Evolutionary conservation across 2,113 vertebrate genomes (phyloP).

Genomic region (Megaceryle torquata): DNA sequence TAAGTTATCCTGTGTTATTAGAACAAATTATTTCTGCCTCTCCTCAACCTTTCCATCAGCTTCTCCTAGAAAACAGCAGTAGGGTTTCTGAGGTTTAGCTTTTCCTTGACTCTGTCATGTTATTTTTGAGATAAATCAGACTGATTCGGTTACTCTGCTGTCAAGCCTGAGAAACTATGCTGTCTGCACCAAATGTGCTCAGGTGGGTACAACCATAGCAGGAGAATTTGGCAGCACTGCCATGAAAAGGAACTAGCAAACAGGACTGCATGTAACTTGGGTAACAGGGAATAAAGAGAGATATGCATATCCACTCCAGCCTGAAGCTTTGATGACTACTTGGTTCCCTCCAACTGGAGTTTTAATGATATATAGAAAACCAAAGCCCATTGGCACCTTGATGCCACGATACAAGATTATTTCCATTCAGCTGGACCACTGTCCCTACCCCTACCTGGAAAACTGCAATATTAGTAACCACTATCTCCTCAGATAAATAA

Average conservation of each 20-base stretch:
- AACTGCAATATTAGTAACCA: neutral
- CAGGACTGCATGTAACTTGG: neutral
- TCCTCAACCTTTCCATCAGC: neutral
- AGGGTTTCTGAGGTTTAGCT: neutral
- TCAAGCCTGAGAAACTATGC: constrained; percentile 26
- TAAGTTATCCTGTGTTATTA: neutral
- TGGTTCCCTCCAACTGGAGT: neutral
- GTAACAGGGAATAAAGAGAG: neutral
- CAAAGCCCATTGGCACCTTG: neutral
- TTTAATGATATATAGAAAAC: neutral
- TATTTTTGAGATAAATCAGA: constrained; percentile 39
- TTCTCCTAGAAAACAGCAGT: neutral
- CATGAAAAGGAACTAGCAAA: neutral
- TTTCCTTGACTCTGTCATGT: neutral
- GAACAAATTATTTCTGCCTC: neutral
- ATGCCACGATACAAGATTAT: neutral
- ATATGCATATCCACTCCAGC: neutral
- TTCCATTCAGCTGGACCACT: neutral
- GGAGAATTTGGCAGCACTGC: neutral
- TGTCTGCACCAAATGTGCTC: neutral
- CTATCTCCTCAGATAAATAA: neutral
- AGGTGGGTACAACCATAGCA: neutral
- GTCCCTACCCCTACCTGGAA: neutral
- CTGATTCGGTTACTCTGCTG: neutral
- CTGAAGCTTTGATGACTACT: neutral